Percentiles rank a stretch among this genome's conserved stretches.
These are phyloP conservation scores for Liodrosophila aerea DNA, from an alignment of 2,888 invertebrate genomes.

Conservation along the genomic window DNA sequence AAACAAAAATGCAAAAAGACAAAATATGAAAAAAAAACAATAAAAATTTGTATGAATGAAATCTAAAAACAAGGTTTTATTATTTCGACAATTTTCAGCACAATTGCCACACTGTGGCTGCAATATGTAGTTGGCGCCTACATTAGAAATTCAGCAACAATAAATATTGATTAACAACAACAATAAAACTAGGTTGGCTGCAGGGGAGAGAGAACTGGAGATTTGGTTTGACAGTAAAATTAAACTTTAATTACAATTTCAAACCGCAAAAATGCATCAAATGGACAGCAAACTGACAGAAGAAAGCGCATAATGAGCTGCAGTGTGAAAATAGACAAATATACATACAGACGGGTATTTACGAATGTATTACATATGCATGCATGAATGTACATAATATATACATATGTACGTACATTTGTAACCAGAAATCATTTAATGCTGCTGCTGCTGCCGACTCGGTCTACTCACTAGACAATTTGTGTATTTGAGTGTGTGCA, in stretches of 20 bases:
- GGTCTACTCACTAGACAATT: not conserved
- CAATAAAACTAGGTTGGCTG: not conserved
- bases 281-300: slow-evolving; percentile 5
- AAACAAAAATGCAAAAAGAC: slow-evolving; percentile 64
- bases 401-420: not conserved
- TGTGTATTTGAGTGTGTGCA: not conserved
- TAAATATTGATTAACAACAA: slow-evolving; percentile 30
- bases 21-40: slow-evolving; percentile 73
- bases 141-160: slow-evolving; percentile 3
- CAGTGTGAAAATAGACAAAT: slow-evolving; percentile 19
- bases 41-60: slow-evolving; percentile 81
- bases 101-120: slow-evolving; percentile 2
- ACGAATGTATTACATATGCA: not conserved
- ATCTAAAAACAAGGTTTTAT: slow-evolving; percentile 58
- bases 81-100: slow-evolving; percentile 34
- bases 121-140: not conserved
- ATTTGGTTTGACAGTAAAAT: slow-evolving; percentile 29
- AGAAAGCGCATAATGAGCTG: slow-evolving; percentile 14
- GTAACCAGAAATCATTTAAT: slow-evolving; percentile 28
- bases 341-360: not conserved
- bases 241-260: slow-evolving; percentile 51
- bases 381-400: not conserved
- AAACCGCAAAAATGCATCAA: slow-evolving; percentile 30
- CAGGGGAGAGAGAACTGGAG: slow-evolving; percentile 5
- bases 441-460: slow-evolving; percentile 23